Evolutionary conservation across 1,140 invertebrate species (phyloP), one percentile per base, ranked within the genome.

Genomic region (Aphelenchoides fujianensis): DNA sequence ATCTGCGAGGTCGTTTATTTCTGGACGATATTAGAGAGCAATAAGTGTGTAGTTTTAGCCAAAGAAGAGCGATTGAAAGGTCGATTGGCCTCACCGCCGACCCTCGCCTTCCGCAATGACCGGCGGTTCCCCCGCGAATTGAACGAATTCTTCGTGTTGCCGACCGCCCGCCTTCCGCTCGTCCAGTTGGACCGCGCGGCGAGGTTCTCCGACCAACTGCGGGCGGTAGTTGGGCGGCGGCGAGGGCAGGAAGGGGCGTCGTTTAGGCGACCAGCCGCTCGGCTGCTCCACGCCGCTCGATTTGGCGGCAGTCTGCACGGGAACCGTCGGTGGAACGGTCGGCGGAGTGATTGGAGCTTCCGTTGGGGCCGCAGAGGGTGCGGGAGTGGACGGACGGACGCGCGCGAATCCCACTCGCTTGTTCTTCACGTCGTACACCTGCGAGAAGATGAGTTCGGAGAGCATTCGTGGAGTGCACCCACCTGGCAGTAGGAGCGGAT

Each of bases 401-500:
- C 5, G 55, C 5, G 55, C 5, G 34, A 59, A 59, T 19, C 55
- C 55, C 12, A 59, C 55, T 7, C 55, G 5, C 34, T 32, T 5
- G 5, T 59, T 23, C 34, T 59, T 5, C 5, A 59, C 55, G 34
- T 59, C 55, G 19, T 59, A 23, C 12, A 48, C 41, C 41, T 48
- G 23, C 12, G 23, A 48, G 12, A n/a, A n/a, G n/a, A n/a, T n/a
- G n/a, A n/a, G n/a, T n/a, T n/a, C n/a, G n/a, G n/a, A n/a, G n/a
- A n/a, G n/a, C n/a, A n/a, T n/a, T n/a, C n/a, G n/a, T n/a, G n/a
- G n/a, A n/a, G n/a, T n/a, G n/a, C n/a, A n/a, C 23, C 23, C 34
- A 59, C 19, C 34, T 66, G 63, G 32, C 63, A 66, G 36, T 66
- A 66, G 23, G 37, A 19, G 23, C 63, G 63, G 31, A 66, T 66